Percentiles rank a stretch among this genome's conserved stretches.
These are phyloP conservation scores for Conus canariensis DNA, from an alignment of 2,888 invertebrate genomes.

Conservation along the genomic window DNA sequence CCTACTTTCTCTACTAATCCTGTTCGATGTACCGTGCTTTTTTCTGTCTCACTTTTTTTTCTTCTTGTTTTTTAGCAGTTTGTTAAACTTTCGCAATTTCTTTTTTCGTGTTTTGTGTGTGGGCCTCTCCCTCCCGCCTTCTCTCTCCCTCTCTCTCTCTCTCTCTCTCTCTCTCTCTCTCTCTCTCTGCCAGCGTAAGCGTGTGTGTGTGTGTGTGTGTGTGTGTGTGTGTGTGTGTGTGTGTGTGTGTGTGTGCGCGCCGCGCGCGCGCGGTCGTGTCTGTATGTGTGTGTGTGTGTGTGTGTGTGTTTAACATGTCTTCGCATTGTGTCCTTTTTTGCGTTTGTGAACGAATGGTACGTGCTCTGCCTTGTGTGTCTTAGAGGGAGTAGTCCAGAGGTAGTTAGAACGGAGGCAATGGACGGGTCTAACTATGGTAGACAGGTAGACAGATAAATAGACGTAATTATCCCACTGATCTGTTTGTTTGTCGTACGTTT, in stretches of 20 bases:
- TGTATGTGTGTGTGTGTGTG: conserved; percentile 14
- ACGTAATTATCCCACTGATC: too few relatives aligned
- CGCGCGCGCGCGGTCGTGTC: neutral
- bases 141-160: neutral
- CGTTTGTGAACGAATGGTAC: neutral
- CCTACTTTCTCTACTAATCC: too few relatives aligned
- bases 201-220: neutral
- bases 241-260: conserved; percentile 12
- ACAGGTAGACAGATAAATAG: too few relatives aligned
- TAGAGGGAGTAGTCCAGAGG: neutral
- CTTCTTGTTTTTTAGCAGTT: too few relatives aligned
- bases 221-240: conserved; percentile 18
- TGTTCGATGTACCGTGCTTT: too few relatives aligned
- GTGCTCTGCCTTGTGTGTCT: neutral
- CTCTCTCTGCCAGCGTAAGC: neutral
- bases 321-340: neutral
- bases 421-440: too few relatives aligned
- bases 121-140: too few relatives aligned
- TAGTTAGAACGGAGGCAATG: too few relatives aligned
- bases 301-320: neutral
- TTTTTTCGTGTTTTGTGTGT: too few relatives aligned
- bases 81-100: too few relatives aligned
- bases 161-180: neutral
- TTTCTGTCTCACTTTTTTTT: too few relatives aligned
- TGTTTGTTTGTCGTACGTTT: too few relatives aligned